Base-by-base conservation (phyloP, 2,888 invertebrate genomes). In the Polydrusus cervinus region DNA sequence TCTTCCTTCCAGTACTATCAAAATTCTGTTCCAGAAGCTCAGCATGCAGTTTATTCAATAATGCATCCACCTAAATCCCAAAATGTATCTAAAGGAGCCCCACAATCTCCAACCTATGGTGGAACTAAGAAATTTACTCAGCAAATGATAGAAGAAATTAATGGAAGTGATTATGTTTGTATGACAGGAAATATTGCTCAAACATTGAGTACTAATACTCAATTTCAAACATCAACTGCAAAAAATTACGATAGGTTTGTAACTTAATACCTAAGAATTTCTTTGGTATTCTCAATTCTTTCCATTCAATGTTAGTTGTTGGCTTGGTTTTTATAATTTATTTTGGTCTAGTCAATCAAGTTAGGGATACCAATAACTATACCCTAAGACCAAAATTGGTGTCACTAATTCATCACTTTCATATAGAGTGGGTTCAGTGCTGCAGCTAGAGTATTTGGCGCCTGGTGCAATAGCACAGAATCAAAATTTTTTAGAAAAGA, bases 141-240 rank as follows among this genome's bases (percentile, higher is more conserved):
- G 53, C 77, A 80, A 78, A 73, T 90, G 78, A 83, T 89, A 49
- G 93, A 94, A 75, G 94, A 93, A 79, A 91, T 93, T 16, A 94
- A 94, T 84, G 93, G 93, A 76, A 93, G 93, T 14, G 95, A 95
- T 84, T 95, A 95, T 87, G 95, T 95, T 25, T 93, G 94, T 82
- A 95, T 95, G 95, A 94, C 94, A 13, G 94, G 94, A n/a, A 89
- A 91, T 68, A 86, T 90, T 18, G 88, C 89, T 3, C 88, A 89
- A 38, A 81, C 88, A 45, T 84, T 89, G 70, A 88, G 88, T 76
- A 87, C 88, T 10, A 90, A 88, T 78, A 85, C 83, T 10, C 87
- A 85, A 16, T 85, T 87, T 80, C 88, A 88, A 83, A 87, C 86
- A 43, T 84, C 87, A 10, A 83, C 85, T 18, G 87, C 87, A 16